Conservation (phyloP, 2,888 invertebrate species). For the Aphodius granarius region DNA sequence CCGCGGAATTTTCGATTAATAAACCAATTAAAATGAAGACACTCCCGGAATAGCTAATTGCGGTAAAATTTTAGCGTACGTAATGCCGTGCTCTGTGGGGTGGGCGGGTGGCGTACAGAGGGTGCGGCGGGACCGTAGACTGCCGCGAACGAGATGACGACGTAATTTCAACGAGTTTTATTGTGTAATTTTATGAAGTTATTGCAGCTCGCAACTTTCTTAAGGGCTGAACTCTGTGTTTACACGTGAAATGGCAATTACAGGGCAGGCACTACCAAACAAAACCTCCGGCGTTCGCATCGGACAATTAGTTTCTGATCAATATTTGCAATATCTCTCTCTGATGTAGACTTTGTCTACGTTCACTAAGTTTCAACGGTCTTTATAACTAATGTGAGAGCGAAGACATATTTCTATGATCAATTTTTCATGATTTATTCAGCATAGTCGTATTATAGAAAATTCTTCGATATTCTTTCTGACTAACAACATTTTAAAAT, state of each 20-base stretch:
- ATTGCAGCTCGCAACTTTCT: slow-evolving; percentile 6
- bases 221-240: slow-evolving; percentile 11
- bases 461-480: too few relatives aligned
- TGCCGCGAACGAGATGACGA: background rate
- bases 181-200: slow-evolving; percentile 20
- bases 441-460: too few relatives aligned
- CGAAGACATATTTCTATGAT: too few relatives aligned
- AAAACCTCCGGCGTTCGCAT: background rate
- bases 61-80: background rate
- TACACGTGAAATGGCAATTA: slow-evolving; percentile 18
- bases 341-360: background rate
- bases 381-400: background rate
- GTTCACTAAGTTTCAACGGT: background rate
- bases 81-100: background rate
- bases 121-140: background rate
- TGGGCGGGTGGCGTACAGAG: background rate
- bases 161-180: slow-evolving; percentile 1
- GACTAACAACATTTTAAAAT: too few relatives aligned
- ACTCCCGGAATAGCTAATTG: slow-evolving; percentile 11
- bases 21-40: slow-evolving; percentile 12
- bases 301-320: slow-evolving; percentile 14
- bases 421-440: too few relatives aligned
- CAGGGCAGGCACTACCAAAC: background rate
- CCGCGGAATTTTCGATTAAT: slow-evolving; percentile 10
- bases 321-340: slow-evolving; percentile 4